Base-by-base conservation (phyloP, 1,140 invertebrate genomes). In the Holotrichia oblita region DNA sequence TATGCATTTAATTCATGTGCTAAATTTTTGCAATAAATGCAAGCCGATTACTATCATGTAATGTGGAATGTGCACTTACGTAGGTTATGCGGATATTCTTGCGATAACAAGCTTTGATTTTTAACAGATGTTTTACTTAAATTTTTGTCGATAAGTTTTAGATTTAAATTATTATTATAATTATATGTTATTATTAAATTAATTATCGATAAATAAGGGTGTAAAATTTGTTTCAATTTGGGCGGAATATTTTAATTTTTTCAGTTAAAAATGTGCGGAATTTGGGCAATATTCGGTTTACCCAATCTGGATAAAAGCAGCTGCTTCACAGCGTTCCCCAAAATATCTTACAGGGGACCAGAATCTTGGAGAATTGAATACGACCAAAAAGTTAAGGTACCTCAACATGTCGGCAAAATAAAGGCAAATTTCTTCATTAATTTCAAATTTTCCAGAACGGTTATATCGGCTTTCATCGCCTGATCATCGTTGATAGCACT, bases 251-350 rank as follows among this genome's bases (percentile, higher is more conserved):
- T 34, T 1, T 72, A 27, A 24, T 34, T 72, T 8, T 27, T 40
- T 24, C 22, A 34, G 34, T 27, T 7, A 12, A 77, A 85, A 81
- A 96, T 96, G 95, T 96, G 95, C 87, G 95, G 95, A 82, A 95
- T 96, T 87, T 96, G 95, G 95, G 94, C 93, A 59, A 86, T 95
- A 72, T 95, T 96, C 87, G 94, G 94, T 88, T 92, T 82, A 86
- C 87, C 42, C 85, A 89, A 75, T 82, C 90, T 64, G 84, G 89
- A 24, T 85, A 34, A 34, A 34, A 87, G 73, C 85, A 22, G 88
- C 0, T 93, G 90, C 81, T 88, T 90, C 72, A 84, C 88, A 77
- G 90, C 91, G 59, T 94, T 94, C 81, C 87, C 88, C 6, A 92
- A 92, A 83, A 94, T 96, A 78, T 87, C 87, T 7, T 94, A 96